phyloP scores from a whole-genome alignment of 2,888 invertebrate species.

The Petrolisthes cinctipes region DNA sequence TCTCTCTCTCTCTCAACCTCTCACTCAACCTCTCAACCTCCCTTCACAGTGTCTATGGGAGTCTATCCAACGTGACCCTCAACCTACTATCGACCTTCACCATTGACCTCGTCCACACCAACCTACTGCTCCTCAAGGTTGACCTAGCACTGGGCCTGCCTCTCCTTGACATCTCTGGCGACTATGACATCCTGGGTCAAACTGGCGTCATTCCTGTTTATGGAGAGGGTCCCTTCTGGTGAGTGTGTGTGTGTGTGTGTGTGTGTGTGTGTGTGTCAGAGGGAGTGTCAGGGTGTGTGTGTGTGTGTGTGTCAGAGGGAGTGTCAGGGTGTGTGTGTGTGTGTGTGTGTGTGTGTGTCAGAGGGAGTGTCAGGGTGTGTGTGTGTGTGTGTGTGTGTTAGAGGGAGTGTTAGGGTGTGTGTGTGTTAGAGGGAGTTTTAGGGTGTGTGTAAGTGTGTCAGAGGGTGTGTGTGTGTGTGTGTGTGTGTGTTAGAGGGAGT shows the following conservation, averaged over 20 bases:
- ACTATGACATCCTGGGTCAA: conserved; percentile 63
- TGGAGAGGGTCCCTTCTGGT: conserved; percentile 66
- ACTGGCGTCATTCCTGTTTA: conserved; percentile 65
- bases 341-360: background rate
- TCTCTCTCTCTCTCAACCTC: conserved; percentile 19
- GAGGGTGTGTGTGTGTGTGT: background rate
- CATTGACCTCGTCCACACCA: conserved; percentile 57
- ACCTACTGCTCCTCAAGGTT: conserved; percentile 51
- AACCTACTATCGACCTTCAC: conserved; percentile 63
- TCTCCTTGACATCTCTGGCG: conserved; percentile 58
- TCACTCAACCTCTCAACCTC: conserved; percentile 22
- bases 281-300: no score
- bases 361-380: background rate
- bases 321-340: background rate
- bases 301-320: no score
- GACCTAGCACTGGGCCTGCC: conserved; percentile 44
- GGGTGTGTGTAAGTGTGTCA: background rate
- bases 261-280: no score
- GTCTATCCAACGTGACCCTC: conserved; percentile 15
- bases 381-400: background rate
- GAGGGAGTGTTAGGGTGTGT: background rate
- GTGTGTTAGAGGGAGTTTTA: background rate
- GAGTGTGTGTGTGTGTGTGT: no score
- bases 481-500: background rate
- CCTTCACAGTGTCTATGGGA: background rate